Evolutionary conservation across 2,888 invertebrate genomes (phyloP), one percentile per base, ranked within the genome.

Genomic region (Hemaris fuciformis): DNA sequence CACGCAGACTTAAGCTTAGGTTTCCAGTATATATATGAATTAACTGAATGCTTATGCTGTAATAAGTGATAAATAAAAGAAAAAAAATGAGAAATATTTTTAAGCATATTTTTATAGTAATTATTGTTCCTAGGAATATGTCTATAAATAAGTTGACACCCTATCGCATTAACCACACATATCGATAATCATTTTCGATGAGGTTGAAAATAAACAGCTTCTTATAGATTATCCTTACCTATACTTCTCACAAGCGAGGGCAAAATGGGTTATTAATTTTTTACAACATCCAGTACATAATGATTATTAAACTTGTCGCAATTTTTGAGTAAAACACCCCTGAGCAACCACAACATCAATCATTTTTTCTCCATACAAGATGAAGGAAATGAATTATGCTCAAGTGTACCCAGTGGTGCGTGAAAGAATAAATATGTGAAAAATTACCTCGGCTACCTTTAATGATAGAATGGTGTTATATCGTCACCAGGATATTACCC

Each of bases 381-480:
- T 74, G 80, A 81, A 83, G 89, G 83, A 86, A 88, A 86, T 84
- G 84, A 87, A 77, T 79, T 76, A 85, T 77, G 77, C 73, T 79
- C 75, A 81, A 87, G 82, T 82, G 82, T 80, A 80, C 72, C 76
- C 79, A 73, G 75, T 77, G 77, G 81, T 75, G 79, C 79, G 82
- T 83, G 80, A 81, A 88, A n/a, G n/a, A n/a, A 89, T 88, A 88
- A 88, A 85, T 83, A 84, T 84, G 85, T 87, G 88, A 89, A 88
- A 88, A 85, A 89, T 88, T 83, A 79, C 87, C 75, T 76, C 84
- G 80, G 85, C 88, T 87, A 87, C 78, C 72, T 73, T 74, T 88
- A 88, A 89, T 85, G 84, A 81, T 74, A 78, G 76, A 81, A 81
- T 79, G 83, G 83, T 79, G 83, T 80, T 34, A 25, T 46, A 25